Evolutionary conservation across 1,140 invertebrate genomes (phyloP).

Genomic region (Drosophila orena): DNA sequence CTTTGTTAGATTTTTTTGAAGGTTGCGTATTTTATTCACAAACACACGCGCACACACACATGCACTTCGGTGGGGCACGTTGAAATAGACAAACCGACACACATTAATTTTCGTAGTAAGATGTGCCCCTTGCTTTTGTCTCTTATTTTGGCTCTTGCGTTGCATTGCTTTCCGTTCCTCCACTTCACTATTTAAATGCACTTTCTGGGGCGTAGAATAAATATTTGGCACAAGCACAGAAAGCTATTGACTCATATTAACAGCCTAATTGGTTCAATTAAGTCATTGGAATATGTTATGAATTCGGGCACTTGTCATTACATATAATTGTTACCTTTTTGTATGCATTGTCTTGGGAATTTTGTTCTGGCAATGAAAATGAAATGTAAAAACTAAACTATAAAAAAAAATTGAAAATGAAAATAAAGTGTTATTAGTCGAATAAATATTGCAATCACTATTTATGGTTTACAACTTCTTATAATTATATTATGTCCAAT

Average conservation of each 20-base stretch:
- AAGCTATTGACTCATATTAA: constrained; percentile 13
- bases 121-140: constrained; percentile 55
- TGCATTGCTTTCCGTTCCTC: constrained; percentile 53
- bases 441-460: too few species aligned
- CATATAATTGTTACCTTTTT: not conserved
- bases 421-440: too few species aligned
- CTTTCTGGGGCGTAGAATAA: not conserved
- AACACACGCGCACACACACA: constrained; percentile 31
- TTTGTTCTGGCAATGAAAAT: not conserved
- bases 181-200: constrained; percentile 22
- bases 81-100: constrained; percentile 42
- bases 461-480: too few species aligned
- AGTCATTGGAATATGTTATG: not conserved
- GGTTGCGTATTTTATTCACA: constrained; percentile 81
- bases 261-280: not conserved
- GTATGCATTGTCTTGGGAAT: too few species aligned
- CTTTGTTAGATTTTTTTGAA: constrained; percentile 84
- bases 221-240: not conserved
- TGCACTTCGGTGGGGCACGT: constrained; percentile 43
- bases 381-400: not conserved
- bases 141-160: constrained; percentile 56
- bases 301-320: not conserved
- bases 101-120: constrained; percentile 57
- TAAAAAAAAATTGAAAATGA: too few species aligned
- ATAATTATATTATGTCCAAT: too few species aligned